These are phyloP conservation scores for Penaeus chinensis DNA, from an alignment of 1,140 invertebrate species.

Conservation along the genomic window DNA sequence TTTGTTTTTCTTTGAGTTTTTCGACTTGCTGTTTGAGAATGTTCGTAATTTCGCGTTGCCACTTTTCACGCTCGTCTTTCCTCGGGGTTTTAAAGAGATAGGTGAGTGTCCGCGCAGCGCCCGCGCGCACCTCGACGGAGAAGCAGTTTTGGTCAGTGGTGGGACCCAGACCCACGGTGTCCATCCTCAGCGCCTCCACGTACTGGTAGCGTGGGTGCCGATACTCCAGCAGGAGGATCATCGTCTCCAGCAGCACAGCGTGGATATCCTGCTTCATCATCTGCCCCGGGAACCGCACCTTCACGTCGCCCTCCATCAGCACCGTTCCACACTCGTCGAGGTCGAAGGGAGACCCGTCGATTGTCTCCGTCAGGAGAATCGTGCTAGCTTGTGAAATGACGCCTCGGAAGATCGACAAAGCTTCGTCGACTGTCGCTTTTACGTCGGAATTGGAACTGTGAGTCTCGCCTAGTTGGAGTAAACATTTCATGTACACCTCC, in stretches of 20 bases:
- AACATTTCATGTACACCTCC: conserved; percentile 5
- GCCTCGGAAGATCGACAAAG: conserved; percentile 22
- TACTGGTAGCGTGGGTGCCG: conserved; percentile 17
- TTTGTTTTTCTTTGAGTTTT: conserved; percentile 37
- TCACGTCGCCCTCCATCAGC: conserved; percentile 23
- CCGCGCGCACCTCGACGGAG: conserved; percentile 43
- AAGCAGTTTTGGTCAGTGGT: conserved; percentile 14
- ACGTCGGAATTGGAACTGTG: neutral
- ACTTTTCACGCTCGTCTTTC: neutral
- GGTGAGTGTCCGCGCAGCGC: conserved; percentile 23
- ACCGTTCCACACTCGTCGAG: conserved; percentile 32
- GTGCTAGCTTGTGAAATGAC: conserved; percentile 27
- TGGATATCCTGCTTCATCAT: conserved; percentile 29
- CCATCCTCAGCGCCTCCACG: conserved; percentile 46
- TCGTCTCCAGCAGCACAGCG: conserved; percentile 32
- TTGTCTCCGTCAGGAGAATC: conserved; percentile 30
- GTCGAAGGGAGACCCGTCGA: conserved; percentile 43
- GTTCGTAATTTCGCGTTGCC: conserved; percentile 33
- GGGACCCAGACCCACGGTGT: conserved; percentile 47
- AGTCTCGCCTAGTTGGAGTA: neutral
- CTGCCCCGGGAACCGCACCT: conserved; percentile 31
- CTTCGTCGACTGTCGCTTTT: conserved; percentile 2
- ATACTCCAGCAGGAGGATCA: conserved; percentile 45
- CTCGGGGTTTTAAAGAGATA: conserved; percentile 26
- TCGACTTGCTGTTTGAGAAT: conserved; percentile 35